Conservation (phyloP, 2,113 vertebrate species). For the Channa maculata region DNA sequence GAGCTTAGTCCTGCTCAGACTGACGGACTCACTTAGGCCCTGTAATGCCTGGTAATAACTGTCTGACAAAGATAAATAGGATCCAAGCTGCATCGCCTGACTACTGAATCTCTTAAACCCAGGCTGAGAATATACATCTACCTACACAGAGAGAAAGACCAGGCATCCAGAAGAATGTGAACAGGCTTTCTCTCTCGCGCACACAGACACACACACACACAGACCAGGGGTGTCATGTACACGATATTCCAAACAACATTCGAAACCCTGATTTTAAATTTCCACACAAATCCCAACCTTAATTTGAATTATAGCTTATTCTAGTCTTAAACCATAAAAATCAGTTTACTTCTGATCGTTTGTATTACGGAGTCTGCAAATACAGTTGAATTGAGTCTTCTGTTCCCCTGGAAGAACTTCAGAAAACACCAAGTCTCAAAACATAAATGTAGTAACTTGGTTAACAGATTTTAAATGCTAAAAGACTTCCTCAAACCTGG, state of each 20-base stretch:
- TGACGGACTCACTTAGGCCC: conserved; percentile 40
- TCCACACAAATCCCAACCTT: too few species aligned
- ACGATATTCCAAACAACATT: background rate
- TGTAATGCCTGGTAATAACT: conserved; percentile 69
- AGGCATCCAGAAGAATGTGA: background rate
- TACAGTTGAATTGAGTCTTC: too few species aligned
- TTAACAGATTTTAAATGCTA: too few species aligned
- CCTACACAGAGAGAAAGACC: conserved; percentile 5
- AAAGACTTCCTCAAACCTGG: too few species aligned
- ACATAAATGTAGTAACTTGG: too few species aligned
- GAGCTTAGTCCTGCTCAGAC: conserved; percentile 4
- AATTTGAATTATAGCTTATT: too few species aligned
- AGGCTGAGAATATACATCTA: conserved; percentile 29
- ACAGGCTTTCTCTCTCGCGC: background rate
- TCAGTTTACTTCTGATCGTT: background rate
- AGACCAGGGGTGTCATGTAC: background rate
- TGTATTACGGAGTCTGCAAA: too few species aligned
- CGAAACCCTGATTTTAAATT: too few species aligned
- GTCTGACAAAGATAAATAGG: conserved; percentile 72
- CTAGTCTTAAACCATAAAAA: background rate
- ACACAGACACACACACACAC: background rate
- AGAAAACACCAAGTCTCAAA: too few species aligned
- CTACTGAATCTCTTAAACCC: conserved; percentile 43
- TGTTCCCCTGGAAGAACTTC: too few species aligned
- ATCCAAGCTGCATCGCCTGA: conserved; percentile 33